These are phyloP conservation scores for Torymus aiolomorphi DNA, from an alignment of 2,888 invertebrate species.

Conservation along the genomic window DNA sequence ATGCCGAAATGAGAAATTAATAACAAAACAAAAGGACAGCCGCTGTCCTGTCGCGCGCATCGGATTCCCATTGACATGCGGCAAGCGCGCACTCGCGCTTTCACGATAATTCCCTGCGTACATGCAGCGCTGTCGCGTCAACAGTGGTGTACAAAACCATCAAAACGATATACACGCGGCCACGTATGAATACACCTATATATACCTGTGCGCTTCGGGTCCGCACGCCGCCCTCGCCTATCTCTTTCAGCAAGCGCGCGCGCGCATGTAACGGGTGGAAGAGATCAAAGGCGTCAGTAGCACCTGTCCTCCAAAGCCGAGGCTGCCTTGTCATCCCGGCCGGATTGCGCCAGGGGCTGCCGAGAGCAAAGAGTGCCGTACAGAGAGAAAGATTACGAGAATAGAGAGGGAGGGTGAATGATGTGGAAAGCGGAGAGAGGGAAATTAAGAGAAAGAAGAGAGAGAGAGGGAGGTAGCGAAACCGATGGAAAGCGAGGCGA, in stretches of 20 bases:
- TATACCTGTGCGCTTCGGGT: background rate
- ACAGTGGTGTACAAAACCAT: background rate
- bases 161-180: constrained; percentile 17
- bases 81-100: background rate
- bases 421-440: constrained; percentile 32
- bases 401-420: constrained; percentile 23
- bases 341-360: constrained; percentile 70
- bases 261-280: constrained; percentile 70
- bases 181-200: background rate
- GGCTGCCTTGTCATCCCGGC: constrained; percentile 71
- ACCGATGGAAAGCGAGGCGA: background rate
- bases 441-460: constrained; percentile 45
- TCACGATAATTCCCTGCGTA: constrained; percentile 13
- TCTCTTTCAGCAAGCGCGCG: background rate
- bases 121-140: background rate
- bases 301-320: constrained; percentile 74
- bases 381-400: constrained; percentile 42
- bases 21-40: constrained; percentile 38
- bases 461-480: constrained; percentile 12
- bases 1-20: constrained; percentile 23
- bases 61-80: too few species aligned
- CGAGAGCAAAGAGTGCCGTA: background rate
- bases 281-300: constrained; percentile 76
- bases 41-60: too few species aligned
- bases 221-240: background rate